These are phyloP conservation scores for Megathymus violae DNA, from an alignment of 1,140 invertebrate species.

Conservation along the genomic window DNA sequence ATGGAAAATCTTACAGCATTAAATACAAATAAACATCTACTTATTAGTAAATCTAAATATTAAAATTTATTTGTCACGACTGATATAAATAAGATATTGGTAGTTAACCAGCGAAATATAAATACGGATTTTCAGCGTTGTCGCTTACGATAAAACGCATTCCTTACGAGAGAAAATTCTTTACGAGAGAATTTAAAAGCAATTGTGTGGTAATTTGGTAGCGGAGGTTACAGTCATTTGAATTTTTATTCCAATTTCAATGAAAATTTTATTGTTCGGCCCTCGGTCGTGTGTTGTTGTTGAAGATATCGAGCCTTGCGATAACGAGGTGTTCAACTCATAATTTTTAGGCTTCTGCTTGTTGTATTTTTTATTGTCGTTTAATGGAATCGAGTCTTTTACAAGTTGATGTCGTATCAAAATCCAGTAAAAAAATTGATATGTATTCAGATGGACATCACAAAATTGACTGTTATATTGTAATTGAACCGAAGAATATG, in stretches of 20 bases:
- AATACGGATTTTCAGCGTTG: too few relatives aligned
- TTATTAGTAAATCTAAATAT: too few relatives aligned
- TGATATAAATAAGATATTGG: too few relatives aligned
- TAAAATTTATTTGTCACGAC: too few relatives aligned
- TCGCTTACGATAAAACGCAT: not conserved
- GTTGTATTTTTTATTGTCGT: conserved; percentile 7
- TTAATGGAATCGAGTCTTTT: not conserved
- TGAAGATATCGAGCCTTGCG: conserved; percentile 18
- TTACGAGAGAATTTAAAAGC: conserved; percentile 38
- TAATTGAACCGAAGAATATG: not conserved
- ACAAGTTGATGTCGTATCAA: too few relatives aligned
- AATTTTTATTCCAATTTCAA: conserved; percentile 38
- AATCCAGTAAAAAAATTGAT: too few relatives aligned
- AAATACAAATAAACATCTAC: too few relatives aligned
- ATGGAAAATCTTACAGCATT: too few relatives aligned
- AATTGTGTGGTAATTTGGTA: conserved; percentile 42
- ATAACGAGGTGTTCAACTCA: conserved; percentile 14
- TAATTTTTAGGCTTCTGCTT: conserved; percentile 16
- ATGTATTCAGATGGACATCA: too few relatives aligned
- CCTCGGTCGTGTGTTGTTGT: conserved; percentile 26
- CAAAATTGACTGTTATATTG: not conserved
- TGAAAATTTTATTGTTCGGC: conserved; percentile 38
- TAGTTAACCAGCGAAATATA: too few relatives aligned
- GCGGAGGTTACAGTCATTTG: conserved; percentile 31
- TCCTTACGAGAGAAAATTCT: conserved; percentile 28